A percentile compares a stretch with the other conserved stretches of the same genome.
phyloP scores from a whole-genome alignment of 2,113 vertebrate species.

The Cynocephalus volans region DNA sequence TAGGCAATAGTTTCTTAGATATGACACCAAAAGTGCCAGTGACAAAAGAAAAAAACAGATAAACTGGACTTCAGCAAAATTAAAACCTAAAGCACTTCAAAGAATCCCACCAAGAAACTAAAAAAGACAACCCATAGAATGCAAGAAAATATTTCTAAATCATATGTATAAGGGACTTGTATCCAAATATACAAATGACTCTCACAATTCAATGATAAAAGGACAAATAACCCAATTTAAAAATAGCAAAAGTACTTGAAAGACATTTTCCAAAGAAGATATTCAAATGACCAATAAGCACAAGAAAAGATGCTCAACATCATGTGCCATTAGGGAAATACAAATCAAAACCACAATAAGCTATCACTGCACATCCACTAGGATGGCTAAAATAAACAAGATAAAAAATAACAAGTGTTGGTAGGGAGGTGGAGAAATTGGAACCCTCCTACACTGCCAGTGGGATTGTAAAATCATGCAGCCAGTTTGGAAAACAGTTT shows the following conservation, averaged over 20 bases:
- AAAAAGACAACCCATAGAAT: background rate
- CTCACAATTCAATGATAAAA: background rate
- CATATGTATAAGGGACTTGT: background rate
- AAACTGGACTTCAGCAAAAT: background rate
- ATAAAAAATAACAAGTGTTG: background rate
- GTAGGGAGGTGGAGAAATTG: background rate
- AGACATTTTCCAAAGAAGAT: background rate
- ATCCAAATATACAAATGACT: background rate
- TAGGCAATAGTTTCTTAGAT: too few species aligned
- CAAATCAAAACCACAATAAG: background rate
- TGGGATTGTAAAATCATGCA: background rate
- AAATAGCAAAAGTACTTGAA: background rate
- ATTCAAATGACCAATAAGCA: background rate
- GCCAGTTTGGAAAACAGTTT: background rate
- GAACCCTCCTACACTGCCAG: background rate
- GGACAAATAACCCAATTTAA: background rate
- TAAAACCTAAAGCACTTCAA: background rate
- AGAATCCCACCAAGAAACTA: background rate
- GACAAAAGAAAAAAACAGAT: background rate
- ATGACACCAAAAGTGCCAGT: background rate
- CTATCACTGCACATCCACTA: background rate
- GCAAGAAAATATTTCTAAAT: background rate
- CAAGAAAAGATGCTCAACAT: background rate
- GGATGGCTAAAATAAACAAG: background rate
- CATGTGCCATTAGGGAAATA: background rate